phyloP scores from a whole-genome alignment of 2,888 invertebrate species.

The Fragum whitleyi region DNA sequence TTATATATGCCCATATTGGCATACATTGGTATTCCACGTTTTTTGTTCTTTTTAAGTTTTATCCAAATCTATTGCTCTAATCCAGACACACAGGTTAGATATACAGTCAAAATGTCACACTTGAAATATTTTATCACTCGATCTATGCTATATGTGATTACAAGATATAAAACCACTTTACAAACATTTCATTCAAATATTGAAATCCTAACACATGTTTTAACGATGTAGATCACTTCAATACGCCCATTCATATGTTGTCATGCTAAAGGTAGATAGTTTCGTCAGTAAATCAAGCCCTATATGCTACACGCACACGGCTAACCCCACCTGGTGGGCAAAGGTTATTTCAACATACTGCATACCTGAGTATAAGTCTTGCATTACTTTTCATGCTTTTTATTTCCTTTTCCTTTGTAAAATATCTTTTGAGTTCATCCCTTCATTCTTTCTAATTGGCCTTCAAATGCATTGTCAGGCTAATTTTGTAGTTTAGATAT shows the following conservation, averaged over 20 bases:
- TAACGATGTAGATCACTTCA: slow-evolving; percentile 12
- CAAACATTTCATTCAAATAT: slow-evolving; percentile 30
- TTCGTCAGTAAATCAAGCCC: slow-evolving; percentile 7
- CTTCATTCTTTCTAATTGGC: slow-evolving; percentile 5
- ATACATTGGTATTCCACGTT: slow-evolving; percentile 22
- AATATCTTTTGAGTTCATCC: not conserved
- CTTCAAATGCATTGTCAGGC: too few relatives aligned
- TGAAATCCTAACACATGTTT: slow-evolving; percentile 21
- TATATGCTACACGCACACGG: slow-evolving; percentile 13
- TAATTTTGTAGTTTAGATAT: too few relatives aligned
- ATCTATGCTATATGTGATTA: slow-evolving; percentile 1
- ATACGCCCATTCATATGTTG: slow-evolving; percentile 23
- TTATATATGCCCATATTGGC: slow-evolving; percentile 39
- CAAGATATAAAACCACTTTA: slow-evolving; percentile 7
- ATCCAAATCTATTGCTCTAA: not conserved
- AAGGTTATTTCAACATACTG: slow-evolving; percentile 27
- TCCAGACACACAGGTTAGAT: not conserved
- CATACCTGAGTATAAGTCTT: slow-evolving; percentile 22
- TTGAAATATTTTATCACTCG: slow-evolving; percentile 4
- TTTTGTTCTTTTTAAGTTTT: not conserved
- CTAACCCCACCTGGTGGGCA: slow-evolving; percentile 22
- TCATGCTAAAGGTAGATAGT: slow-evolving; percentile 16
- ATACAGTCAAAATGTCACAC: slow-evolving; percentile 17
- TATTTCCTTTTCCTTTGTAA: slow-evolving; percentile 3
- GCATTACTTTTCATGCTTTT: slow-evolving; percentile 19